Base-by-base conservation (phyloP, 2,113 vertebrate species). In the Peromyscus leucopus region DNA sequence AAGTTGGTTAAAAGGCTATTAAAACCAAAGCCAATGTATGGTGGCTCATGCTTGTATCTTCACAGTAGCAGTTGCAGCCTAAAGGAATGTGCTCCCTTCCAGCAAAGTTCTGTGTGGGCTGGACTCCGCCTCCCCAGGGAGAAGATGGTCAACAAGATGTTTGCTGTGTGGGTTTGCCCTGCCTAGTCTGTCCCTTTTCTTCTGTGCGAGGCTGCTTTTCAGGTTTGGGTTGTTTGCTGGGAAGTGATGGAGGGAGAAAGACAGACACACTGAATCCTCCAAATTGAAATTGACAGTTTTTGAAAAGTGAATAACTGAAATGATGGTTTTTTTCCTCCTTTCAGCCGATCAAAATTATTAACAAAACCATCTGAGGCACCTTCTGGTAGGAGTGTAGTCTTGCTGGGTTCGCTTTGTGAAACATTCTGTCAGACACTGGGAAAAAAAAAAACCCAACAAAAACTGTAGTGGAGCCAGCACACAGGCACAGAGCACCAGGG, bases 1-100 rank as follows among this genome's bases (percentile, higher is more conserved):
- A 98, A 99, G 98, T 99, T 99, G 98, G 99, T 99, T 99, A 99
- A 99, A 98, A 98, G 98, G 98, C 99, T 98, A 98, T 99, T 99
- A 99, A 98, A 98, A 97, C 98, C 98, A 98, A 98, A 99, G 98
- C 98, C 98, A 98, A 98, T 99, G 98, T 97, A 97, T 97, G 97
- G 98, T 91, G 98, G 98, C 95, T 98, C 78, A 83, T 96, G 92
- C 97, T 98, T 96, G 93, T 7, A n/a, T 98, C 97, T 98, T 95
- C 96, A 69, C 48, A 69, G 94, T 88, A 80, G 95, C 93, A 79
- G 96, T 63, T 87, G 96, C 95, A 84, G 13, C 97, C 90, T 69
- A 26, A 92, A 96, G 98, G 98, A 97, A 80, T 57, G 19, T 51
- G 11, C 71, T 96, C 94, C 95, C 96, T 97, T 96, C 36, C 15